Conservation (phyloP, 2,797 vertebrate genomes). For the Tragopan temminckii region DNA sequence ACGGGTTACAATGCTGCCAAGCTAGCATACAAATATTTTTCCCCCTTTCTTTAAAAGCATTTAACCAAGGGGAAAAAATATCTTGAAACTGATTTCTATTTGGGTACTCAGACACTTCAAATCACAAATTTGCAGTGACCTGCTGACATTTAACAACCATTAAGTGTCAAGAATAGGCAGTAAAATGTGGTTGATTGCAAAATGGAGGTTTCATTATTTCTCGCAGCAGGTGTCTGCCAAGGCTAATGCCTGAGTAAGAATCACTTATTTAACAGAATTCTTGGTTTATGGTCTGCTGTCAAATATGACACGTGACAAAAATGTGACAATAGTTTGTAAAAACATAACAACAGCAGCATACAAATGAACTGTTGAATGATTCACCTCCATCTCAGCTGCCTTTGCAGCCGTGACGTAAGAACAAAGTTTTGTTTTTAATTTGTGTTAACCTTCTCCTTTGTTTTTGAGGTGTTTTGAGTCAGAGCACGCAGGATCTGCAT, state of each 20-base stretch:
- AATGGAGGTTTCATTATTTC: constrained; percentile 65
- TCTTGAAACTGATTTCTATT: constrained; percentile 10
- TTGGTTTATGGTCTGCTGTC: constrained; percentile 60
- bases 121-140: constrained; percentile 59
- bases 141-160: constrained; percentile 43
- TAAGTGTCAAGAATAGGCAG: constrained; percentile 57
- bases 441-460: not conserved
- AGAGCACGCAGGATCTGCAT: not conserved
- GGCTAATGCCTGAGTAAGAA: constrained; percentile 43
- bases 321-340: constrained; percentile 42
- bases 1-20: not conserved
- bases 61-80: constrained; percentile 25
- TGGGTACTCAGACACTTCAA: constrained; percentile 56
- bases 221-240: constrained; percentile 64
- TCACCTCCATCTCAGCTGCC: not conserved
- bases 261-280: constrained; percentile 65
- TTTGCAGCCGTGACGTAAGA: not conserved
- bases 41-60: constrained; percentile 10
- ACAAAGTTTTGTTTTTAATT: not conserved
- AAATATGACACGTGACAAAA: constrained; percentile 53
- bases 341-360: constrained; percentile 50
- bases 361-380: constrained; percentile 46
- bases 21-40: not conserved
- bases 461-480: constrained; percentile 11
- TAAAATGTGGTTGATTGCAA: constrained; percentile 60